Evolutionary conservation across 1,140 invertebrate species (phyloP), one percentile per base, ranked within the genome.

Genomic region (Nebria ingens): DNA sequence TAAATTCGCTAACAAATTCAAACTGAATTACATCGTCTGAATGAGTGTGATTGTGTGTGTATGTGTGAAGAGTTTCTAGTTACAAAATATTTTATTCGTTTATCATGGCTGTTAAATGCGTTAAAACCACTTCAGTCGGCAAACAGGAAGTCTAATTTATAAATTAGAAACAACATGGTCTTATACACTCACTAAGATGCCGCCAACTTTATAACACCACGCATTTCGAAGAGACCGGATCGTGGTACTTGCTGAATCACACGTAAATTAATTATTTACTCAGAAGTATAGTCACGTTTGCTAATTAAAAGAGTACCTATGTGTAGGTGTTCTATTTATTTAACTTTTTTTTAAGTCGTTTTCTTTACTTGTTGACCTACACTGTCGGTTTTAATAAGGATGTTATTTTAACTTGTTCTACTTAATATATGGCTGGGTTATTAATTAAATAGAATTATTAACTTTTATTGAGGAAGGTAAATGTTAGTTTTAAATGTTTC

Each of bases 141-240:
- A 45, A 45, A 45, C 40, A 45, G 40, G 40, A 45, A 11, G 40
- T 45, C 40, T 45, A 45, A 45, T 45, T 45, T 45, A 45, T 45
- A 45, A 45, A 45, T 45, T 45, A 17, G 15, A 17, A 45, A 17
- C 40, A 45, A n/a, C n/a, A n/a, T 45, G 40, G 9, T 45, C 40
- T 45, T 17, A 45, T 3, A 9, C 17, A 34, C 15, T 6, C 17
- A 17, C 6, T 12, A 29, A 4, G 4, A 29, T 29, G 13, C 25
- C 25, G 25, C 25, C 25, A 29, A 13, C 25, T 29, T 4, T 29
- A 29, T 29, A 4, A 6, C 25, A 6, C 25, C 13, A 29, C 4
- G 6, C 6, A 12, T 3, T 45, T 17, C 4, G 6, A 45, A 4
- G 17, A 11, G 9, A 45, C 6, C 4, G 40, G 15, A 3, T 45